Conservation (phyloP, 1,140 invertebrate genomes). For the Psilanteris sp. region DNA sequence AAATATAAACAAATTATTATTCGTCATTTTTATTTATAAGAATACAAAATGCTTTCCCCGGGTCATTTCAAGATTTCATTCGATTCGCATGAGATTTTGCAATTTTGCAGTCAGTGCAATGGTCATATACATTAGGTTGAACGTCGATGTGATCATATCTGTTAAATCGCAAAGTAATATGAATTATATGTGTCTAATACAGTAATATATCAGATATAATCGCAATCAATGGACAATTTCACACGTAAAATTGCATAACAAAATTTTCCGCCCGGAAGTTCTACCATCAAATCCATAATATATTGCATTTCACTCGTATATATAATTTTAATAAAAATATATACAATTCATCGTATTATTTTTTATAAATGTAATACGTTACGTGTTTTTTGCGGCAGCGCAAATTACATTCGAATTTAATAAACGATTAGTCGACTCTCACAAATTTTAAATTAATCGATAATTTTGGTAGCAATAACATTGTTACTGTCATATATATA, state of each 20-base stretch:
- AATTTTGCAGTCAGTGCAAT: conserved; percentile 50
- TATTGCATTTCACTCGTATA: conserved; percentile 19
- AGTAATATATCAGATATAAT: conserved; percentile 58
- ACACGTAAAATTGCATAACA: conserved; percentile 52
- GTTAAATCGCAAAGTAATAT: conserved; percentile 55
- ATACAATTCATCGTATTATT: too few relatives aligned
- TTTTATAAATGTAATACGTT: too few relatives aligned
- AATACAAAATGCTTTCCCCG: conserved; percentile 19
- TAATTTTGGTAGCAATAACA: too few relatives aligned
- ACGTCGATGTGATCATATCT: conserved; percentile 56
- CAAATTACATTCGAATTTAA: too few relatives aligned
- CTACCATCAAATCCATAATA: conserved; percentile 13
- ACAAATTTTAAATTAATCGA: too few relatives aligned
- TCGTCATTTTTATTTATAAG: too few relatives aligned
- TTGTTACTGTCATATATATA: too few relatives aligned
- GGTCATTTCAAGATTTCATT: conserved; percentile 33
- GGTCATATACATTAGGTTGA: conserved; percentile 36
- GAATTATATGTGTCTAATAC: conserved; percentile 61
- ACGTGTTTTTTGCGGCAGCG: too few relatives aligned
- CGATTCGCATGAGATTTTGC: conserved; percentile 51
- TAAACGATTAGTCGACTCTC: too few relatives aligned
- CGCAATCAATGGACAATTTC: conserved; percentile 56
- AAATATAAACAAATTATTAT: too few relatives aligned
- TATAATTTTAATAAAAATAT: too few relatives aligned
- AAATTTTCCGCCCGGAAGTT: conserved; percentile 3